A percentile compares a stretch with the other conserved stretches of the same genome.
Evolutionary conservation across 2,797 vertebrate species (phyloP).

Genomic region (Cirrhinus molitorella): DNA sequence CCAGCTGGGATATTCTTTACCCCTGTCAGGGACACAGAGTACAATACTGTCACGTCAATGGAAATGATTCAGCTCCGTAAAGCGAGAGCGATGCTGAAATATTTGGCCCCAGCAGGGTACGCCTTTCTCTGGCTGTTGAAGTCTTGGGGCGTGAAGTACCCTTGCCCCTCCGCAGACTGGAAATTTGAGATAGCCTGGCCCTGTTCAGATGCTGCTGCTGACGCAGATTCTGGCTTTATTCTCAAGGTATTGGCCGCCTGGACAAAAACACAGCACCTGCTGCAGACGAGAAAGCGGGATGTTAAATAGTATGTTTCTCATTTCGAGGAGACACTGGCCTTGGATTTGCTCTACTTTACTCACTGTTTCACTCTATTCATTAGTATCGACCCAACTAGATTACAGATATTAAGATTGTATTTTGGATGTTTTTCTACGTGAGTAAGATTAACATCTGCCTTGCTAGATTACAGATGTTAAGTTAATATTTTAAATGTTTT

Average conservation of each 20-base stretch:
- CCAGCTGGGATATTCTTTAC: conserved; percentile 45
- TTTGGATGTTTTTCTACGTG: too few species aligned
- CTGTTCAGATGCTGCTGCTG: conserved; percentile 50
- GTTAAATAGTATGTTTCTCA: neutral
- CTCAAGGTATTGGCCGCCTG: conserved; percentile 43
- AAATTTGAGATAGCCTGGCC: conserved; percentile 49
- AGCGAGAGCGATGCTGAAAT: conserved; percentile 1
- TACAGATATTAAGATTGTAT: too few species aligned
- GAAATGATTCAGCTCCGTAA: conserved; percentile 33
- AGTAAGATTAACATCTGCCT: too few species aligned
- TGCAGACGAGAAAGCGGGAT: neutral
- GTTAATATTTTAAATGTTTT: too few species aligned
- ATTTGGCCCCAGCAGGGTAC: conserved; percentile 25
- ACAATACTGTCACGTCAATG: conserved; percentile 46
- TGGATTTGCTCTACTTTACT: neutral
- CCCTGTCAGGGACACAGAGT: conserved; percentile 42
- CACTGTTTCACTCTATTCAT: neutral
- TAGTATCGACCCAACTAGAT: too few species aligned
- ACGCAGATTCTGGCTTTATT: conserved; percentile 49
- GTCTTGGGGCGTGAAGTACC: conserved; percentile 31
- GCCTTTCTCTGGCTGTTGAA: conserved; percentile 21
- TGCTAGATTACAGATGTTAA: too few species aligned
- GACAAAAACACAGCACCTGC: conserved; percentile 11
- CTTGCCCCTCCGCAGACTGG: conserved; percentile 37
- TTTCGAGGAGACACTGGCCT: neutral